Conservation (phyloP, 2,797 vertebrate species). For the Notolabrus celidotus region DNA sequence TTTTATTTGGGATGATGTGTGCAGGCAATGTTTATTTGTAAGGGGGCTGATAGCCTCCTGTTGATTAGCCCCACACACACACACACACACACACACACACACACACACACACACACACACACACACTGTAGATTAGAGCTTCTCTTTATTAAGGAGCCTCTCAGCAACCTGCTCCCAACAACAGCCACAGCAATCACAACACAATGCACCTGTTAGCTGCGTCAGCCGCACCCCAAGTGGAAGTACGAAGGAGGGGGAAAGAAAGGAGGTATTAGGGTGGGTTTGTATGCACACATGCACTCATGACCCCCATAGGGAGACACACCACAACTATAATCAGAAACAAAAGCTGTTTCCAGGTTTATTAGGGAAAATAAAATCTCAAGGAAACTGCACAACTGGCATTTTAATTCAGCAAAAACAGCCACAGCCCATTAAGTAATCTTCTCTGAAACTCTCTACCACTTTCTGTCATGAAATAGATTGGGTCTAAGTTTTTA, state of each 20-base stretch:
- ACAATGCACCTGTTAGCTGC: constrained; percentile 75
- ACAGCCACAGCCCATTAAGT: constrained; percentile 21
- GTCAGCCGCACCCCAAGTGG: constrained; percentile 53
- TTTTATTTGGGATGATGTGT: constrained; percentile 82
- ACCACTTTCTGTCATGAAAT: constrained; percentile 49
- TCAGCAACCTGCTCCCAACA: constrained; percentile 56
- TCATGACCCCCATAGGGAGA: constrained; percentile 19
- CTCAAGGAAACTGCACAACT: constrained; percentile 10
- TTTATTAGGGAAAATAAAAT: constrained; percentile 27
- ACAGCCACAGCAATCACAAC: constrained; percentile 72
- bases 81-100: constrained; percentile 25
- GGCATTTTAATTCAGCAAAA: constrained; percentile 47
- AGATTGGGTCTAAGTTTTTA: too few species aligned
- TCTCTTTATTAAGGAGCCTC: constrained; percentile 67
- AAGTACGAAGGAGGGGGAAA: constrained; percentile 36
- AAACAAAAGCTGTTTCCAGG: constrained; percentile 13
- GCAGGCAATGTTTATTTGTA: constrained; percentile 75
- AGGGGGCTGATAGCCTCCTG: constrained; percentile 65
- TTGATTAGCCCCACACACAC: constrained; percentile 74
- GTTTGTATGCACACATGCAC: constrained; percentile 18
- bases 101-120: constrained; percentile 18
- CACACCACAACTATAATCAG: constrained; percentile 9
- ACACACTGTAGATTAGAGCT: constrained; percentile 32
- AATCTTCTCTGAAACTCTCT: constrained; percentile 26
- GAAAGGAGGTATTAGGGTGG: constrained; percentile 14